A percentile compares a stretch with the other conserved stretches of the same genome.
Conservation (phyloP, 2,113 vertebrate species). For the Coryphaenoides rupestris region DNA sequence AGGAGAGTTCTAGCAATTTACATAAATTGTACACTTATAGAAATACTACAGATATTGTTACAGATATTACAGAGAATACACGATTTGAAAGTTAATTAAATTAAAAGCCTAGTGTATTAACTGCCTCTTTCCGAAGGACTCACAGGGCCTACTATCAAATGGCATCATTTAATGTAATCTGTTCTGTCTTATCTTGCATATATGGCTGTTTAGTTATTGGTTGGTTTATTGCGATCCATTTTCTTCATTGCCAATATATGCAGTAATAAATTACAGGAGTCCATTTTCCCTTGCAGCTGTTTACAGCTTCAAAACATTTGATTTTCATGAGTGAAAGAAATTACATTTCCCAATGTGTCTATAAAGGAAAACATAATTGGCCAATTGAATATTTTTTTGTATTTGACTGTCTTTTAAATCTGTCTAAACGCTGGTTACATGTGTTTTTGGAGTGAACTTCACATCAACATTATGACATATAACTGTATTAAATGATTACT, state of each 20-base stretch:
- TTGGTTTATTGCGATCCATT: no score
- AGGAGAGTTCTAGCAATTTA: slow-evolving; percentile 2
- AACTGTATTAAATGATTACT: slow-evolving; percentile 20
- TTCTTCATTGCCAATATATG: background rate
- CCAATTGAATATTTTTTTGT: slow-evolving; percentile 6
- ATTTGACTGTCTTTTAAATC: no score
- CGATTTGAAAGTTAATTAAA: slow-evolving; percentile 11
- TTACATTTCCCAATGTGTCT: no score
- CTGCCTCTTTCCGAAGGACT: no score
- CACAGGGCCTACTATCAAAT: no score
- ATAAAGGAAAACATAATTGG: no score
- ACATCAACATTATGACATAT: slow-evolving; percentile 54
- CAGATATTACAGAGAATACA: background rate
- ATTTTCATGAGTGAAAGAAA: slow-evolving; percentile 21
- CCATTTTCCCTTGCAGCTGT: background rate
- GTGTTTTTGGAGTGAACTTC: slow-evolving; percentile 21
- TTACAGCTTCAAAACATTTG: slow-evolving; percentile 28
- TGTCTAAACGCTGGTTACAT: slow-evolving; percentile 22
- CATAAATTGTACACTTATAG: background rate
- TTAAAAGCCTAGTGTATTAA: background rate
- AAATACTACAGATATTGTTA: background rate
- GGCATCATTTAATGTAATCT: no score
- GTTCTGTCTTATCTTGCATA: no score
- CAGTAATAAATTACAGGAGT: background rate
- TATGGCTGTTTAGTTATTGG: no score